phyloP scores from a whole-genome alignment of 2,113 vertebrate genomes.

The Gambusia holbrooki region DNA sequence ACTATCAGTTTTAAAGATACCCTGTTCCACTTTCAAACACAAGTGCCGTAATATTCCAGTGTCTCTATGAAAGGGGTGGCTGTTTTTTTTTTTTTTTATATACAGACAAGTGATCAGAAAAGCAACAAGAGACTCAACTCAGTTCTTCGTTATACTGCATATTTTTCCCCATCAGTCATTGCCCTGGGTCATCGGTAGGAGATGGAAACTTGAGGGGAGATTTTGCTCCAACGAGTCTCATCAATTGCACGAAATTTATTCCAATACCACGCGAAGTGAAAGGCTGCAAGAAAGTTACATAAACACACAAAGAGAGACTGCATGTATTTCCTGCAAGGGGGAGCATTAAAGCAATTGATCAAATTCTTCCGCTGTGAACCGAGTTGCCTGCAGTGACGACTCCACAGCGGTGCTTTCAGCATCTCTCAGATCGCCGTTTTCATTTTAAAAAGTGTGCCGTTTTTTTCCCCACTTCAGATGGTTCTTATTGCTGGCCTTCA shows the following conservation, averaged over 20 bases:
- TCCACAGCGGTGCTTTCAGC: constrained; percentile 7
- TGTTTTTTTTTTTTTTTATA: neutral
- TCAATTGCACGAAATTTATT: neutral
- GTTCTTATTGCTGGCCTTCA: neutral
- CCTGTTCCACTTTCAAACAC: constrained; percentile 1
- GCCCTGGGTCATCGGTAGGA: neutral
- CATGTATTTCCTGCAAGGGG: constrained; percentile 3
- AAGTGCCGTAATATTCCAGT: constrained; percentile 2
- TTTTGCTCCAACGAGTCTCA: neutral
- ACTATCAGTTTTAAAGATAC: constrained; percentile 14
- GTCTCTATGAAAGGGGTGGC: neutral
- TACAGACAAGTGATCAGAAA: neutral
- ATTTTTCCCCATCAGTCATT: neutral
- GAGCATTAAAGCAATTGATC: constrained; percentile 15
- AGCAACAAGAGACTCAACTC: neutral
- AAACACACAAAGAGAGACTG: constrained; percentile 2
- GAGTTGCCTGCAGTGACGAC: constrained; percentile 10
- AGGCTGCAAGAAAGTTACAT: neutral
- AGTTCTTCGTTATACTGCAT: neutral
- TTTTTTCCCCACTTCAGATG: neutral
- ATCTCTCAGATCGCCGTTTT: constrained; percentile 11
- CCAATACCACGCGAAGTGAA: neutral
- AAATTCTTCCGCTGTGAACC: constrained; percentile 8
- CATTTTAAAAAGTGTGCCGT: neutral
- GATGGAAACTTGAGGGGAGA: neutral